Conservation (phyloP, 2,797 vertebrate species). For the Notamacropus eugenii region DNA sequence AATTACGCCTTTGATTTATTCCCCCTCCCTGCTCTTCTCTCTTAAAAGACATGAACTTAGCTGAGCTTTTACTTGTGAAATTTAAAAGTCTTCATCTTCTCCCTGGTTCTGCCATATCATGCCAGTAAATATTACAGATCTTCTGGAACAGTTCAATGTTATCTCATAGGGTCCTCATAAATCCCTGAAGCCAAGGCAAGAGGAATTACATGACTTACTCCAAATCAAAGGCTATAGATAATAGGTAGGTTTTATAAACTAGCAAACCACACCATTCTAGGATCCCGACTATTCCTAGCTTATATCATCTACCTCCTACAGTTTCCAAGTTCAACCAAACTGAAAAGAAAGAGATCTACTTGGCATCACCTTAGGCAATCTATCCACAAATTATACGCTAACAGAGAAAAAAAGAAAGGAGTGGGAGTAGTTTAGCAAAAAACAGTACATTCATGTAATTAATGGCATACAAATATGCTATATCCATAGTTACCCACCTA, state of each 20-base stretch:
- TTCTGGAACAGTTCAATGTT: slow-evolving; percentile 23
- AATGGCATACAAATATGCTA: background rate
- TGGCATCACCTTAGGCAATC: background rate
- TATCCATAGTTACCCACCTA: background rate
- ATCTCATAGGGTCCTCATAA: background rate
- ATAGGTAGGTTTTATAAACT: background rate
- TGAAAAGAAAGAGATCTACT: background rate
- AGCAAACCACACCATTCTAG: background rate
- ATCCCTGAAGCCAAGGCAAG: background rate
- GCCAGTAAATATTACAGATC: background rate
- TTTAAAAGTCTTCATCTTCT: slow-evolving; percentile 3
- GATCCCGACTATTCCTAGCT: background rate
- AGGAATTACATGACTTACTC: background rate
- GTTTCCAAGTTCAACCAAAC: background rate
- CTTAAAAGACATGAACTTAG: background rate
- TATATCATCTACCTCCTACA: background rate
- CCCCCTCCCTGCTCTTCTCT: background rate
- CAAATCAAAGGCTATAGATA: background rate
- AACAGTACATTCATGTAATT: background rate
- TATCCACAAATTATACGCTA: background rate
- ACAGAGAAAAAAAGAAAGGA: background rate
- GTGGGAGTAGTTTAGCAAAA: background rate
- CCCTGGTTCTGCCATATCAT: background rate
- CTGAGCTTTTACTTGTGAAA: background rate
- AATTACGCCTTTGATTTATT: background rate